These are phyloP conservation scores for Hypotaenidia okinawae DNA, from an alignment of 2,797 vertebrate genomes.

Conservation along the genomic window DNA sequence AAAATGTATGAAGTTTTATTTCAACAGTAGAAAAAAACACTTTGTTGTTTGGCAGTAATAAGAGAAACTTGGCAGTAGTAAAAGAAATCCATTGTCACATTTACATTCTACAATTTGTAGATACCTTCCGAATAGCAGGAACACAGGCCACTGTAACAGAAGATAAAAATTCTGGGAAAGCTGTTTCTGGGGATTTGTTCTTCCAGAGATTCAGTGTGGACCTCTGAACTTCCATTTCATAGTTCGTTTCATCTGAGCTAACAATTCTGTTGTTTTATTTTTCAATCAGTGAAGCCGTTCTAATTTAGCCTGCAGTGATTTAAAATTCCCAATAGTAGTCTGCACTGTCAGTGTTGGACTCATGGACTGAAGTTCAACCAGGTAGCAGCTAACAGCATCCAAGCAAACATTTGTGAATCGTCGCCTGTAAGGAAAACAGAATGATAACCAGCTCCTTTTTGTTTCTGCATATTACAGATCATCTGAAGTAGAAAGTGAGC, in stretches of 20 bases:
- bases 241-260: neutral
- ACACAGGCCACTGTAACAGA: constrained; percentile 15
- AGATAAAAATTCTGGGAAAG: neutral
- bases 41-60: neutral
- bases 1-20: constrained; percentile 27
- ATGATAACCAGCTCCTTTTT: neutral
- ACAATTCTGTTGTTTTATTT: neutral
- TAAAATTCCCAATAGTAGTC: constrained; percentile 90
- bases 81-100: constrained; percentile 56
- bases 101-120: constrained; percentile 53
- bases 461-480: neutral
- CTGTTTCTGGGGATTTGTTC: constrained; percentile 22
- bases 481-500: neutral
- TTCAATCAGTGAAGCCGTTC: constrained; percentile 87
- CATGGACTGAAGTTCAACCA: constrained; percentile 96
- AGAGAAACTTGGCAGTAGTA: constrained; percentile 42
- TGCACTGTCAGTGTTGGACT: constrained; percentile 87
- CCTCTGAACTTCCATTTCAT: constrained; percentile 48
- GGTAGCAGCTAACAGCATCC: constrained; percentile 93
- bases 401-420: constrained; percentile 93
- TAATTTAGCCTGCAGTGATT: constrained; percentile 94
- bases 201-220: constrained; percentile 3
- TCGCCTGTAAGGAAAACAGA: constrained; percentile 79
- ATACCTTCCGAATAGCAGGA: constrained; percentile 37
- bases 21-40: neutral